phyloP scores from a whole-genome alignment of 2,888 invertebrate genomes.

The Cosmia trapezina region DNA sequence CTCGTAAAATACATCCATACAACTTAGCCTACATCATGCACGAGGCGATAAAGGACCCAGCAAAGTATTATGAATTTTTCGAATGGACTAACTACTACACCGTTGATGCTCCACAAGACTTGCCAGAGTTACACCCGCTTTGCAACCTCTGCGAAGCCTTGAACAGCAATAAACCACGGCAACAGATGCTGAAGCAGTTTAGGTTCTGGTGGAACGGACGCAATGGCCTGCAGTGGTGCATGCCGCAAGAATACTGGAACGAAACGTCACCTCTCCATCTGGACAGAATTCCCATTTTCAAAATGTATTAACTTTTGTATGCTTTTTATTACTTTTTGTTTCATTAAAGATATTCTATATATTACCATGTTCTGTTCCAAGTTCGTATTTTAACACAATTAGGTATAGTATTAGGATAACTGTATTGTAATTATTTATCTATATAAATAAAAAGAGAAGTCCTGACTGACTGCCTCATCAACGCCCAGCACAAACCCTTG shows the following conservation, averaged over 20 bases:
- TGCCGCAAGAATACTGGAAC: constrained; percentile 69
- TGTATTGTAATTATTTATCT: not conserved
- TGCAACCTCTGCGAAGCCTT: constrained; percentile 76
- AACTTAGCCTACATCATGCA: constrained; percentile 75
- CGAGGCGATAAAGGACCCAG: constrained; percentile 64
- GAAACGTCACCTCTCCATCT: constrained; percentile 64
- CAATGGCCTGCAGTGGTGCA: constrained; percentile 75
- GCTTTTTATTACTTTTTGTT: not conserved
- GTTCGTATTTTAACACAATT: not conserved
- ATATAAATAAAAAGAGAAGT: too few species aligned
- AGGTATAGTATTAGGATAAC: not conserved
- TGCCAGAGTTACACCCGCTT: constrained; percentile 66
- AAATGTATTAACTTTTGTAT: constrained; percentile 25
- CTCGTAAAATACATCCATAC: constrained; percentile 73
- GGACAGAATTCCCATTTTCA: constrained; percentile 40
- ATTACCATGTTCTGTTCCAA: not conserved
- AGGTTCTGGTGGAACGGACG: constrained; percentile 78
- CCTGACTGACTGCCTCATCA: too few species aligned
- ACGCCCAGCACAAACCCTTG: too few species aligned
- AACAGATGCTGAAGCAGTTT: constrained; percentile 69
- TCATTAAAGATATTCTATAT: not conserved
- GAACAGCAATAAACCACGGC: constrained; percentile 55
- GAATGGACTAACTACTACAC: constrained; percentile 79
- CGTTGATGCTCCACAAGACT: constrained; percentile 50
- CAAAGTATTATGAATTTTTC: constrained; percentile 73